Percentiles rank a stretch among this genome's conserved stretches.
Conservation (phyloP, 2,888 invertebrate species). For the Ophraella communa region DNA sequence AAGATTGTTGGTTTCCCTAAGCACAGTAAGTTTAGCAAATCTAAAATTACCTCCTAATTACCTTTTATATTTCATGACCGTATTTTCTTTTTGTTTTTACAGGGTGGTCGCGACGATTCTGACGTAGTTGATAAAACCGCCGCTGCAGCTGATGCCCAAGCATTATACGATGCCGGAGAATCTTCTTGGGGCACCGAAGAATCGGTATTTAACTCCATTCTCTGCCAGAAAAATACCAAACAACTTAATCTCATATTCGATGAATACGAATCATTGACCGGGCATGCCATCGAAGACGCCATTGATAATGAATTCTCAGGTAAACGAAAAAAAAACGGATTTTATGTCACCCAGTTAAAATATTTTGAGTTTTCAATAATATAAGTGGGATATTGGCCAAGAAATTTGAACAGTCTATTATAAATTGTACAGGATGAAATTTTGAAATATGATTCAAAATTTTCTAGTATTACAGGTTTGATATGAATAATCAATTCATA, state of each 20-base stretch:
- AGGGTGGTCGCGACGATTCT: constrained; percentile 83
- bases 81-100: too few species aligned
- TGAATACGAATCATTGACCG: constrained; percentile 78
- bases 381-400: too few species aligned
- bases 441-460: too few species aligned
- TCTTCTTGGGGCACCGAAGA: constrained; percentile 77
- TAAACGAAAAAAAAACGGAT: too few species aligned
- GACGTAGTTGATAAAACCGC: constrained; percentile 71
- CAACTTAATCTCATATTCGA: constrained; percentile 66
- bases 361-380: too few species aligned
- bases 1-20: constrained; percentile 82
- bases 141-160: constrained; percentile 83
- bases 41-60: too few species aligned
- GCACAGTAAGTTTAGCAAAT: constrained; percentile 65
- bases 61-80: too few species aligned
- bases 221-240: constrained; percentile 77
- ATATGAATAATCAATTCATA: neutral
- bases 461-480: too few species aligned
- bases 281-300: constrained; percentile 79
- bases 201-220: constrained; percentile 80
- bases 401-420: too few species aligned
- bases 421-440: too few species aligned
- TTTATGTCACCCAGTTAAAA: too few species aligned
- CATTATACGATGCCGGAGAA: constrained; percentile 77
- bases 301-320: constrained; percentile 81